These are phyloP conservation scores for Melanotaenia nigrans DNA, from an alignment of 2,797 vertebrate species.

Conservation along the genomic window DNA sequence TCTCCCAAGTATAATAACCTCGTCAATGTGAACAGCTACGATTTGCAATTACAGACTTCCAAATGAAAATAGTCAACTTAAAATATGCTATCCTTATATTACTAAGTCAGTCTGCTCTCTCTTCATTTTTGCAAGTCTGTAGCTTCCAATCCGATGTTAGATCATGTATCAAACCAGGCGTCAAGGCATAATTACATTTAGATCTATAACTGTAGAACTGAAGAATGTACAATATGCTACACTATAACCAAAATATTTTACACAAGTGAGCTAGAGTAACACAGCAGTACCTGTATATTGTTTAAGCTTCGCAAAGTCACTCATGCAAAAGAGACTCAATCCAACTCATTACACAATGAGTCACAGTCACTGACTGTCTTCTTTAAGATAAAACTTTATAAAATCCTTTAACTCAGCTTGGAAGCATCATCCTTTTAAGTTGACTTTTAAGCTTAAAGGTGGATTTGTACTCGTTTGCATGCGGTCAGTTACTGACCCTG, in stretches of 20 bases:
- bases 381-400: background rate
- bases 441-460: background rate
- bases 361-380: background rate
- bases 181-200: background rate
- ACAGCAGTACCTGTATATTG: background rate
- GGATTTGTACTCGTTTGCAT: too few species aligned
- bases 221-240: background rate
- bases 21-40: background rate
- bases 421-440: background rate
- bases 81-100: background rate
- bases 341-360: background rate
- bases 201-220: background rate
- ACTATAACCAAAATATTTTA: background rate
- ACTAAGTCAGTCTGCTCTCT: background rate
- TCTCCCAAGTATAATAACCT: background rate
- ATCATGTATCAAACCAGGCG: background rate
- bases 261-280: background rate
- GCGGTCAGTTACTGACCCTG: too few species aligned
- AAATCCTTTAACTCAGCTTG: background rate
- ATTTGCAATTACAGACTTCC: background rate
- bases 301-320: too few species aligned
- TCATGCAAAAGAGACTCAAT: background rate
- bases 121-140: background rate
- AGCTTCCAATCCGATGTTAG: background rate
- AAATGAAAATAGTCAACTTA: background rate